Percentiles rank a stretch among this genome's conserved stretches.
Evolutionary conservation across 64 coral and sea anemone species (phyloP).

Genomic region (Stylophora pistillata): DNA sequence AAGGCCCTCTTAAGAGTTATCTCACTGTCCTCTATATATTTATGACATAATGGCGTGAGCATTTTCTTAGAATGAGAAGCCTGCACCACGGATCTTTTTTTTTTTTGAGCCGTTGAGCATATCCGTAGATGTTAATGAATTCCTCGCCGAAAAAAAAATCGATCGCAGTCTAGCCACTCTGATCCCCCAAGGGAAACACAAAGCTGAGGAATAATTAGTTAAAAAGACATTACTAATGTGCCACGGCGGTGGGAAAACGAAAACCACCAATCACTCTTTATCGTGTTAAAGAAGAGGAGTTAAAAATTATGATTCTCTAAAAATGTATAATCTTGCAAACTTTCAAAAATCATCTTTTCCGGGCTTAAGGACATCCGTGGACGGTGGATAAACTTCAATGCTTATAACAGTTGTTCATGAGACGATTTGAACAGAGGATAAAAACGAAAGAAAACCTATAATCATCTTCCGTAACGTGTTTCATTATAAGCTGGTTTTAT

Average conservation of each 20-base stretch:
- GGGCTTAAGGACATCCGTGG: neutral
- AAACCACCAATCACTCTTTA: neutral
- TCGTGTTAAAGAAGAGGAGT: neutral
- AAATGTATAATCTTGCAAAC: neutral
- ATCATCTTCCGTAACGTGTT: too few relatives aligned
- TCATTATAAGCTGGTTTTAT: too few relatives aligned
- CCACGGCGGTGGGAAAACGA: neutral
- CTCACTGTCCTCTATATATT: neutral
- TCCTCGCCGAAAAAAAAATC: neutral
- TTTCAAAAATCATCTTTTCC: neutral
- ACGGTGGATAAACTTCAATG: neutral
- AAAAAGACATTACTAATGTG: neutral
- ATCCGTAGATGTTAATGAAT: neutral
- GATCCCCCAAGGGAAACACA: too few relatives aligned
- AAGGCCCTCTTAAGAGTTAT: neutral
- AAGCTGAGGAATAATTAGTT: neutral
- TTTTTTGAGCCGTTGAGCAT: neutral
- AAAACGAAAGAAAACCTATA: neutral
- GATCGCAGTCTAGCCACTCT: too few relatives aligned
- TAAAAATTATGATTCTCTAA: neutral
- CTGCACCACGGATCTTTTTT: neutral
- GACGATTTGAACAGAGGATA: neutral
- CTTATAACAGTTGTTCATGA: neutral
- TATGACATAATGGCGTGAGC: neutral
- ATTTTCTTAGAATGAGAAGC: neutral